Evolutionary conservation across 2,888 invertebrate genomes (phyloP).

Genomic region (Andrena praecox): DNA sequence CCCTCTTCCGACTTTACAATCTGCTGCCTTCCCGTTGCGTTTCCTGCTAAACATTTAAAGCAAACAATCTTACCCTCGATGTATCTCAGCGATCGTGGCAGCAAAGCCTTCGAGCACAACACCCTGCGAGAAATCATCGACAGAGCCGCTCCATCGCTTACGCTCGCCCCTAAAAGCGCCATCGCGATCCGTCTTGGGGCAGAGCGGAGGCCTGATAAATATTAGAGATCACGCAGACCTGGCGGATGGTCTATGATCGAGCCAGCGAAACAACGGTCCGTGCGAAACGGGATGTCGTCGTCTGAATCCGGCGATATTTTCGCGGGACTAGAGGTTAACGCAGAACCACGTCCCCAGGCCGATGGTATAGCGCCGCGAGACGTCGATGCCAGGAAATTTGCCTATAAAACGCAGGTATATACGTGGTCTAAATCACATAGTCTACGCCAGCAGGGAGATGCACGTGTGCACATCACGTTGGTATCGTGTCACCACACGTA

Average conservation of each 20-base stretch:
- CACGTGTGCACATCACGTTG: slow-evolving; percentile 9
- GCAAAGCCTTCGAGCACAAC: too few relatives aligned
- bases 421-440: slow-evolving; percentile 52
- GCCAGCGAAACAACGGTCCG: neutral
- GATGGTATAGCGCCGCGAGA: slow-evolving; percentile 34
- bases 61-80: too few relatives aligned
- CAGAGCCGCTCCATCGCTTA: too few relatives aligned
- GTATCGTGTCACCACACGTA: slow-evolving; percentile 17
- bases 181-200: too few relatives aligned
- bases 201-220: slow-evolving; percentile 18
- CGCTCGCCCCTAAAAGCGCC: too few relatives aligned
- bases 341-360: slow-evolving; percentile 12
- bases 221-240: slow-evolving; percentile 28
- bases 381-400: slow-evolving; percentile 60
- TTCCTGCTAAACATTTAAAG: too few relatives aligned
- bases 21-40: too few relatives aligned
- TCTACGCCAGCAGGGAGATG: slow-evolving; percentile 33
- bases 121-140: too few relatives aligned
- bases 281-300: slow-evolving; percentile 19
- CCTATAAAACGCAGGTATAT: slow-evolving; percentile 55
- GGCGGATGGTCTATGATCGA: neutral
- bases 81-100: too few relatives aligned
- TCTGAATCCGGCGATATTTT: slow-evolving; percentile 15
- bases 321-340: slow-evolving; percentile 39
- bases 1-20: too few relatives aligned